Base-by-base conservation (phyloP, 1,140 invertebrate species). In the Drosophila albomicans region DNA sequence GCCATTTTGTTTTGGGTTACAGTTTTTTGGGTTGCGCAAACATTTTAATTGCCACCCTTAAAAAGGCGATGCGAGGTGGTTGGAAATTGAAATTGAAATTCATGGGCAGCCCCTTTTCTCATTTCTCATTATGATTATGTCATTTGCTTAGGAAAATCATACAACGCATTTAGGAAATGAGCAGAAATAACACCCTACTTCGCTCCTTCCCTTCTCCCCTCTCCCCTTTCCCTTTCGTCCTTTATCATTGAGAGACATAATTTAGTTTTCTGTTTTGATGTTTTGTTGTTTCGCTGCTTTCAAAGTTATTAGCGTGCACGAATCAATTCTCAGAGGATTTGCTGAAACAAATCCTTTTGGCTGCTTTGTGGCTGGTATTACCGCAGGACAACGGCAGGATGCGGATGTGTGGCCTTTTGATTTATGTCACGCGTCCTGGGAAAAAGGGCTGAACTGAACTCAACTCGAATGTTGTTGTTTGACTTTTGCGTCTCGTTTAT, bases 321-420 rank as follows among this genome's bases (percentile, higher is more conserved):
- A 91, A 91, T 91, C 87, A 91, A 91, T 91, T 91, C 87, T 91
- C 87, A 81, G 75, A 81, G 87, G 87, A 91, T 91, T 91, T 91
- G 82, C 75, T 54, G 63, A 82, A 25, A 88, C 80, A 88, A 88
- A 90, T 85, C 81, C 69, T 65, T 20, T 43, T 41, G 48, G 48
- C 16, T 28, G 16, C 16, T 25, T 25, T 68, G 54, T 70, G 73
- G 49, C 59, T 45, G 59, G 48, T 59, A 58, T 59, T 66, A 38
- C 10, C 7, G 35, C 35, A 45, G 32, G 57, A 32, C 35, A 38
- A 38, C 35, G 10, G 35, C 20, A 25, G 20, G 20, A 25, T 10
- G 35, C 7, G 41, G 41, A 30, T 67, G 52, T 63, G 57, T 75
- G 67, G 73, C 62, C 56, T 81, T 25, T 79, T 76, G 85, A 89